Evolutionary conservation across 2,113 vertebrate genomes (phyloP), one percentile per base, ranked within the genome.

Genomic region (Semicossyphus pulcher): DNA sequence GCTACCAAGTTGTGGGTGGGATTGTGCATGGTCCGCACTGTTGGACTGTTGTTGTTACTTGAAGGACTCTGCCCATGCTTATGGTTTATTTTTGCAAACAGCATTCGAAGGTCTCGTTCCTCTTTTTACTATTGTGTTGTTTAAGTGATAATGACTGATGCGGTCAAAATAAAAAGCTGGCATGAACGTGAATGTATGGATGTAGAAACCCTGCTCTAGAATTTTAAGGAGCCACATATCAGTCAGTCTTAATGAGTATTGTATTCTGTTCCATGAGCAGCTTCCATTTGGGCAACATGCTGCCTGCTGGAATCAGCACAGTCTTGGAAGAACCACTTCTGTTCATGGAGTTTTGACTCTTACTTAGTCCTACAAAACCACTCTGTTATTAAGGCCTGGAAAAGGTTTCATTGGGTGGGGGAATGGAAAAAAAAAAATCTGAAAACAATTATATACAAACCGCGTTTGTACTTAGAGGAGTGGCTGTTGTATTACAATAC

Each of bases 371-470:
- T 83, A 79, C 72, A 86, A 80, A 92, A 92, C 85, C 80, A 52
- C 76, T 83, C 61, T 56, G 74, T 88, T 87, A 80, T 86, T 86
- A 85, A 87, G 74, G 64, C 58, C 64, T 87, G 83, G 85, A 89
- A 88, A 72, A 58, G 26, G 56, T 47, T 79, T 74, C 85, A 63
- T 57, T 75, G 61, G 78, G 66, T 53, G 47, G 42, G 34, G 63
- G 60, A 54, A 51, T 45, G 14, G 10, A 37, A 16, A 82, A 87
- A 78, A 82, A n/a, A 72, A 86, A 89, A 87, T 91, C 93, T 94
- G 92, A 91, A 87, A 92, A 88, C 86, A 90, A 93, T 93, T 94
- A 92, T 91, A 93, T 80, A 83, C 80, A 92, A 90, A 88, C 89
- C 76, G 15, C 74, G 62, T 90, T 91, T 91, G 88, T 91, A 90